These are phyloP conservation scores for Triplophysa siluroides DNA, from an alignment of 2,113 vertebrate species.

Conservation along the genomic window DNA sequence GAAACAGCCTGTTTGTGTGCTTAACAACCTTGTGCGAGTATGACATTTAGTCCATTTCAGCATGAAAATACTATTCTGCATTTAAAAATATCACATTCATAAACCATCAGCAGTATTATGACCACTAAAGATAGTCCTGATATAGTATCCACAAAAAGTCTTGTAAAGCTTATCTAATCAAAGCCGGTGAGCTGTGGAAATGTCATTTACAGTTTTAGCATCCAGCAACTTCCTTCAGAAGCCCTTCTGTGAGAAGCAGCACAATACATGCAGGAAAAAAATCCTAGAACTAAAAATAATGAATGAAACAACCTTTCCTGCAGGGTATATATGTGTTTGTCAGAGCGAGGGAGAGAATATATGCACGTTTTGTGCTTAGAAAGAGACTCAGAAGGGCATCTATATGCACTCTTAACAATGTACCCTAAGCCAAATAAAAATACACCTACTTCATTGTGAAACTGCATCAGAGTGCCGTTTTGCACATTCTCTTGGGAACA, in stretches of 20 bases:
- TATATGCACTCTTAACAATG: not conserved
- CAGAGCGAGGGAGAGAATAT: not conserved
- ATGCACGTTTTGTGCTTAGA: not conserved
- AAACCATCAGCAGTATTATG: not conserved
- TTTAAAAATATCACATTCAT: too few relatives aligned
- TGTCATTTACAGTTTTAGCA: slow-evolving; percentile 45
- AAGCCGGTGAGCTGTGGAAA: slow-evolving; percentile 25
- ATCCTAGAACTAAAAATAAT: slow-evolving; percentile 4
- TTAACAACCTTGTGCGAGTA: too few relatives aligned
- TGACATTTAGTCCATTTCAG: too few relatives aligned
- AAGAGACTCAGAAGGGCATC: not conserved
- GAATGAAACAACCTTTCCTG: slow-evolving; percentile 27
- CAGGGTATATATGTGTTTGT: slow-evolving; percentile 7
- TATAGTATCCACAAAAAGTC: slow-evolving; percentile 21
- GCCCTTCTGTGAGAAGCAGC: not conserved
- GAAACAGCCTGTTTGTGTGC: too few relatives aligned
- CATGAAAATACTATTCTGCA: too few relatives aligned
- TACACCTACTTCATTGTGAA: slow-evolving; percentile 4
- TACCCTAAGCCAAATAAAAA: slow-evolving; percentile 18
- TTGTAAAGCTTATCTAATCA: slow-evolving; percentile 18
- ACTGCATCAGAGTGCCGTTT: not conserved
- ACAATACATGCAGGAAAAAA: slow-evolving; percentile 2
- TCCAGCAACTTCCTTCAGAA: slow-evolving; percentile 13
- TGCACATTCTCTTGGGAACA: slow-evolving; percentile 11
- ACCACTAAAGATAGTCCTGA: not conserved